phyloP scores from a whole-genome alignment of 2,113 vertebrate species.

The Neogale vison region DNA sequence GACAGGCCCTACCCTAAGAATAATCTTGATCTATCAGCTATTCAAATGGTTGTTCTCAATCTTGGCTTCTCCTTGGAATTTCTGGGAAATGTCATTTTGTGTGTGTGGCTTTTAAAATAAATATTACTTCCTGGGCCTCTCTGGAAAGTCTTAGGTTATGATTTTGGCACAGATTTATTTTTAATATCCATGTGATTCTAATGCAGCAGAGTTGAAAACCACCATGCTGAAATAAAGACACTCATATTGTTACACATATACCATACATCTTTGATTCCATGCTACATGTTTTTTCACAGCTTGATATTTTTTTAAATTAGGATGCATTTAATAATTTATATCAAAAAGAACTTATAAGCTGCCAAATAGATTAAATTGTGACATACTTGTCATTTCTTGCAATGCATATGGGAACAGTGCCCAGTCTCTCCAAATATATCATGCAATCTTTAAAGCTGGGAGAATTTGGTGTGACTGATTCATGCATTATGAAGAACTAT shows the following conservation, averaged over 20 bases:
- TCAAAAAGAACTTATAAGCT: constrained; percentile 63
- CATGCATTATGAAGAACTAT: constrained; percentile 60
- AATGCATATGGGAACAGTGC: constrained; percentile 48
- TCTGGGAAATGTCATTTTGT: background rate
- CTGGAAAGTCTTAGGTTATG: background rate
- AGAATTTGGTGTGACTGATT: constrained; percentile 62
- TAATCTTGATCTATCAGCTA: background rate
- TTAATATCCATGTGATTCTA: constrained; percentile 20
- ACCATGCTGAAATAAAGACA: background rate
- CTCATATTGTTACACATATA: background rate
- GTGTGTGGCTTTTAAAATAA: background rate
- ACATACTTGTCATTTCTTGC: constrained; percentile 63
- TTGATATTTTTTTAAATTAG: constrained; percentile 41
- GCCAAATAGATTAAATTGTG: constrained; percentile 58
- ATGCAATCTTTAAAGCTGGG: constrained; percentile 45
- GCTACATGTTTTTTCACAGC: constrained; percentile 10
- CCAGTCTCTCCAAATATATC: constrained; percentile 58
- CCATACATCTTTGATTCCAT: background rate
- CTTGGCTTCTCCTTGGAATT: background rate
- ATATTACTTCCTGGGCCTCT: background rate
- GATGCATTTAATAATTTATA: constrained; percentile 58
- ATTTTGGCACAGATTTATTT: background rate
- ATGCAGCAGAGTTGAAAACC: background rate
- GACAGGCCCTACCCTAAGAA: background rate
- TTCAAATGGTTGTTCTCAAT: constrained; percentile 1